phyloP scores from a whole-genome alignment of 2,113 vertebrate species.

The Aplodontia rufa region DNA sequence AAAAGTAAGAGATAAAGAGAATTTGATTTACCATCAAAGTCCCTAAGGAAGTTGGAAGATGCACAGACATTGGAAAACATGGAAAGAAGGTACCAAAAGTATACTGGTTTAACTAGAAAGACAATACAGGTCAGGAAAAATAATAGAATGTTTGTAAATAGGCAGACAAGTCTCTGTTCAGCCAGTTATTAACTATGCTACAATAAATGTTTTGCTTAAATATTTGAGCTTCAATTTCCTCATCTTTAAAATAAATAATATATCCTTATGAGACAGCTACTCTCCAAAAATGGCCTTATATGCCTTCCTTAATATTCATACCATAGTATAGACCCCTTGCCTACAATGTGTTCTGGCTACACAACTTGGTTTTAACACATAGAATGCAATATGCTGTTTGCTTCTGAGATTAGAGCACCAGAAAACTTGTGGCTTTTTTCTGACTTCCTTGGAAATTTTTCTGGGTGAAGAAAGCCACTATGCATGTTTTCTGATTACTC shows the following conservation, averaged over 20 bases:
- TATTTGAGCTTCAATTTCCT: background rate
- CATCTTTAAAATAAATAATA: background rate
- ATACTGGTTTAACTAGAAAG: background rate
- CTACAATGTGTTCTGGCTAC: background rate
- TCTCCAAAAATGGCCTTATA: background rate
- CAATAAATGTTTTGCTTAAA: background rate
- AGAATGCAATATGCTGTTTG: background rate
- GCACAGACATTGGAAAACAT: background rate
- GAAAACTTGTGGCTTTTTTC: background rate
- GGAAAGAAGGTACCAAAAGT: background rate
- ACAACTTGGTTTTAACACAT: background rate
- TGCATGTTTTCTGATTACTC: background rate
- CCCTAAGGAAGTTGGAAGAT: background rate
- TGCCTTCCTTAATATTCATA: background rate
- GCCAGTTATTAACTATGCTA: background rate
- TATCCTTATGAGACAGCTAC: background rate
- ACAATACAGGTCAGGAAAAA: background rate
- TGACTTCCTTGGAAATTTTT: too few species aligned
- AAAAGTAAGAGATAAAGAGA: background rate
- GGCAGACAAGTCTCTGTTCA: background rate
- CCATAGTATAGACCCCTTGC: rapidly evolving
- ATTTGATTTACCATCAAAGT: background rate
- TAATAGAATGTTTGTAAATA: background rate
- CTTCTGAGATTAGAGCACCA: background rate
- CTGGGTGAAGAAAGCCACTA: background rate